Percentiles rank a stretch among this genome's conserved stretches.
These are phyloP conservation scores for Leptinotarsa lineolata DNA, from an alignment of 1,140 invertebrate genomes.

Conservation along the genomic window DNA sequence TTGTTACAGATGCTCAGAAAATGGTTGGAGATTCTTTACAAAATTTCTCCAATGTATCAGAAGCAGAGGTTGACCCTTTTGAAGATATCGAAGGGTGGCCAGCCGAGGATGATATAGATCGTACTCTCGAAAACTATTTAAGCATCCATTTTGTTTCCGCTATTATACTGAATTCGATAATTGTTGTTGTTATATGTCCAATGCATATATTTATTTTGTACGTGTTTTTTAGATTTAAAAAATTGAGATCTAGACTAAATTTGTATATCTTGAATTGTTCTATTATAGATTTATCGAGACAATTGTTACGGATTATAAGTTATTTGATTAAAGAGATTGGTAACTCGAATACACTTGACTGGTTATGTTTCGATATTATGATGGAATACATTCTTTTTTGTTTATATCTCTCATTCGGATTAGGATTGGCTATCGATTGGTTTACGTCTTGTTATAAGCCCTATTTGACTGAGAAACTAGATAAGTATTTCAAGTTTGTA, in stretches of 20 bases:
- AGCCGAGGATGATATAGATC: too few relatives aligned
- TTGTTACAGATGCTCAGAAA: too few relatives aligned
- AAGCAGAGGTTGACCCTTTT: too few relatives aligned
- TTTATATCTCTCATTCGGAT: neutral
- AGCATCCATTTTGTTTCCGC: too few relatives aligned
- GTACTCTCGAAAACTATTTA: too few relatives aligned
- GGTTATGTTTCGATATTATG: neutral
- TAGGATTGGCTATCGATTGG: neutral
- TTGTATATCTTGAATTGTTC: neutral
- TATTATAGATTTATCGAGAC: neutral
- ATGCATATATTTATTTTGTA: neutral
- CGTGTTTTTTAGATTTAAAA: neutral
- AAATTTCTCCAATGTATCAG: too few relatives aligned
- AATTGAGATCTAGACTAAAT: neutral
- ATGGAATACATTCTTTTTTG: neutral
- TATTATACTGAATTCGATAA: too few relatives aligned
- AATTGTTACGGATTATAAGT: neutral
- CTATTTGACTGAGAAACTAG: neutral
- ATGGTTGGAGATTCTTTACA: too few relatives aligned
- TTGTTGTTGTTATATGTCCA: neutral
- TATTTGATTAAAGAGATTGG: neutral
- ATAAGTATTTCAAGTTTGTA: neutral
- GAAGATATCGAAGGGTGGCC: too few relatives aligned
- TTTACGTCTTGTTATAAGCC: conserved; percentile 1
- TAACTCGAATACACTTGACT: neutral